phyloP scores from a whole-genome alignment of 2,797 vertebrate species.

The Aldrovandia affinis region DNA sequence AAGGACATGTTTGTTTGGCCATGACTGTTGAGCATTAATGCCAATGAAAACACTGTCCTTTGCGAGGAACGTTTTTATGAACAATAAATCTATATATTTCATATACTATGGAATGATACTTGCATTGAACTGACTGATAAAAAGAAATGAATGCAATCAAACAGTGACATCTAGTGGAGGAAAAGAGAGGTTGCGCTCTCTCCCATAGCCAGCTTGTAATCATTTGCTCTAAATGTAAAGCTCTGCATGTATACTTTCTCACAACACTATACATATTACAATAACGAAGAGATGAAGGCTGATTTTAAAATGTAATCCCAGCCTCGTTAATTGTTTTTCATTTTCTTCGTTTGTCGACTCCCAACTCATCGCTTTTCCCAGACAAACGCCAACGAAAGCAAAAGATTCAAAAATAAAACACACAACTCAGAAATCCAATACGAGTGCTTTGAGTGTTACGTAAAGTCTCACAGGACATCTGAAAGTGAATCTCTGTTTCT shows the following conservation, averaged over 20 bases:
- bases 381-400: background rate
- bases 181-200: no score
- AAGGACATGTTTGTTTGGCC: background rate
- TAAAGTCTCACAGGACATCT: background rate
- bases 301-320: background rate
- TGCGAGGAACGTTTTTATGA: background rate
- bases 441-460: background rate
- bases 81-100: background rate
- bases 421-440: background rate
- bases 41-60: background rate
- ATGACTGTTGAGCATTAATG: background rate
- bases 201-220: no score
- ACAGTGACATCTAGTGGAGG: constrained; percentile 75
- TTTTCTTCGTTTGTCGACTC: background rate
- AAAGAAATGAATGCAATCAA: constrained; percentile 31
- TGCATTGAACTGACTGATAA: background rate
- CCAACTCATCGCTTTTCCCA: background rate
- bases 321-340: background rate
- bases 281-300: background rate
- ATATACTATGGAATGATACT: constrained; percentile 10
- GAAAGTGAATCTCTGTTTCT: background rate
- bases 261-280: constrained; percentile 28
- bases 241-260: constrained; percentile 6
- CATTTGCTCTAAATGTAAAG: no score
- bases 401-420: background rate